Conservation (phyloP, 2,797 vertebrate genomes). For the Paramormyrops hopkinsi region DNA sequence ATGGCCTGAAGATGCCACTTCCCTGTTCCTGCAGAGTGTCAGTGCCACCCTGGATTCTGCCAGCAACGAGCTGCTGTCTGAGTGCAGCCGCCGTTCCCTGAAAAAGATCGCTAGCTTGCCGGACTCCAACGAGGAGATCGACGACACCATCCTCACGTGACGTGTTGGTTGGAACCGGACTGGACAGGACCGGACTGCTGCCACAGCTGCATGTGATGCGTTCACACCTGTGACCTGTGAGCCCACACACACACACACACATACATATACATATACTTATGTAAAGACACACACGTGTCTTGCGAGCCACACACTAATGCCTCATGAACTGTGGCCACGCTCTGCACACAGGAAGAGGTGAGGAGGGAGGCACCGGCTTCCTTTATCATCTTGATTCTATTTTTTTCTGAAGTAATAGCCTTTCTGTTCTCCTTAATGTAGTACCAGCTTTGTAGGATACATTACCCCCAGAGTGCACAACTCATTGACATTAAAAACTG, state of each 20-base stretch:
- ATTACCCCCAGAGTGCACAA: constrained; percentile 36
- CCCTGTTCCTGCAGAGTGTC: constrained; percentile 59
- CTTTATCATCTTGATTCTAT: background rate
- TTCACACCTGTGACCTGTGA: constrained; percentile 18
- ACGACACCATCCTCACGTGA: constrained; percentile 96
- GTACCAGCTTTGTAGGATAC: constrained; percentile 19
- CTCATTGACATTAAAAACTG: constrained; percentile 33
- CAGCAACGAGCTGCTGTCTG: constrained; percentile 83
- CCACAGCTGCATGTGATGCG: background rate
- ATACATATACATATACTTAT: background rate
- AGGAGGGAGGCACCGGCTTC: background rate
- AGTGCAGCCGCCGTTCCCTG: constrained; percentile 82
- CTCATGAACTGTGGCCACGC: background rate
- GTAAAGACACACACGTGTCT: background rate
- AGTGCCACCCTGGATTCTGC: constrained; percentile 84
- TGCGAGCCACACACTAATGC: background rate
- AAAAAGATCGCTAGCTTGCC: constrained; percentile 81
- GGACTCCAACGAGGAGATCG: constrained; percentile 87
- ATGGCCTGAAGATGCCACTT: background rate
- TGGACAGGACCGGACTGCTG: background rate
- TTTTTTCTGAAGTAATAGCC: constrained; percentile 23
- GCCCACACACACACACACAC: constrained; percentile 8
- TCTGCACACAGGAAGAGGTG: background rate
- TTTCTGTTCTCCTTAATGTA: constrained; percentile 42
- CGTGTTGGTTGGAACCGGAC: constrained; percentile 32